Conservation (phyloP, 2,113 vertebrate species). For the Forbesichthys agassizii region DNA sequence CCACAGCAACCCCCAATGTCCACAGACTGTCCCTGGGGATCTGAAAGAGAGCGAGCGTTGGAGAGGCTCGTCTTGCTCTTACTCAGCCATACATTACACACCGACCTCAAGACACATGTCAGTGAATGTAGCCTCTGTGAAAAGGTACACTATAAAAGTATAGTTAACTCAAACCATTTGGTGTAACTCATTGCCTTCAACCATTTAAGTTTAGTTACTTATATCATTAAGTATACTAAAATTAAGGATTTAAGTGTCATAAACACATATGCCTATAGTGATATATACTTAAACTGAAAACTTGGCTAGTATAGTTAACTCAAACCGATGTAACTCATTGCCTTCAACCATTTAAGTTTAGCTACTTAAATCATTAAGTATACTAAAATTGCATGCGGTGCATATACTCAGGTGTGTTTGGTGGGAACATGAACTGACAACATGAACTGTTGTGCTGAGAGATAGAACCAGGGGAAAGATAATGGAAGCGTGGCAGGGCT, state of each 20-base stretch:
- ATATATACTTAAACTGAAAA: too few species aligned
- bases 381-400: background rate
- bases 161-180: too few species aligned
- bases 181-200: too few species aligned
- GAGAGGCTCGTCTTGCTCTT: conserved; percentile 72
- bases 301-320: too few species aligned
- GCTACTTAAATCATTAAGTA: too few species aligned
- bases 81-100: conserved; percentile 64
- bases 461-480: background rate
- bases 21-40: conserved; percentile 2
- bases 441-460: background rate
- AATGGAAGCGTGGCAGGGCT: background rate
- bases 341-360: too few species aligned
- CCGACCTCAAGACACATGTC: conserved; percentile 51
- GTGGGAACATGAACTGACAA: background rate
- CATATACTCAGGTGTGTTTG: background rate
- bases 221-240: too few species aligned
- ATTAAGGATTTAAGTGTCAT: too few species aligned
- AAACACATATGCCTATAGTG: too few species aligned
- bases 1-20: background rate
- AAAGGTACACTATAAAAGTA: conserved; percentile 57
- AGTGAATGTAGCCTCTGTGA: conserved; percentile 69
- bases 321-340: too few species aligned
- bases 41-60: conserved; percentile 67
- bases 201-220: too few species aligned